Percentiles rank a stretch among this genome's conserved stretches.
phyloP scores from a whole-genome alignment of 2,888 invertebrate species.

The Pristionchus arcanus region DNA sequence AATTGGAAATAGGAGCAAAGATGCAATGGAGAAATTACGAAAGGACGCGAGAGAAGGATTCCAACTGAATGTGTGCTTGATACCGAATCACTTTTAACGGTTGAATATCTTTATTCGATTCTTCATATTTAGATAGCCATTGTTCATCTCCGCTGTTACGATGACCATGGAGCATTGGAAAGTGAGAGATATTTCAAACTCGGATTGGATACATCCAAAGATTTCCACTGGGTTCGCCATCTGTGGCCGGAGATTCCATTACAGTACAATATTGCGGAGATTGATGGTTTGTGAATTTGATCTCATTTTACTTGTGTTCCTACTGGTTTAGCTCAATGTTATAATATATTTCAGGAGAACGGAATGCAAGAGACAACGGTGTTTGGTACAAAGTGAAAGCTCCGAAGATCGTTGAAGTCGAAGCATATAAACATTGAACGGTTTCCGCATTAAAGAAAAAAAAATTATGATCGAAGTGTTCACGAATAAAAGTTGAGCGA shows the following conservation, averaged over 20 bases:
- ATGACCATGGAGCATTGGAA: not conserved
- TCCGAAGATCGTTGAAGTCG: not conserved
- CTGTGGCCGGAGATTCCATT: not conserved
- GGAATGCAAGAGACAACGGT: not conserved
- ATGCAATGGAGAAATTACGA: not conserved
- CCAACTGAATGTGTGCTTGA: not conserved
- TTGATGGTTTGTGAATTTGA: not conserved
- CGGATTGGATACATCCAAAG: not conserved
- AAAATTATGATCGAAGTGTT: too few relatives aligned
- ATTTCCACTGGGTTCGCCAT: conserved; percentile 7
- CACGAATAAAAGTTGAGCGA: too few relatives aligned
- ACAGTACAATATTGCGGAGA: not conserved
- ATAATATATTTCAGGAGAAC: not conserved
- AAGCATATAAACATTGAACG: not conserved
- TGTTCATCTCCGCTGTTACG: not conserved
- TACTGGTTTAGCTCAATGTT: too few relatives aligned
- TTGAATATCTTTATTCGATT: too few relatives aligned
- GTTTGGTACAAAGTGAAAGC: not conserved
- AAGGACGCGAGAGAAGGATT: not conserved
- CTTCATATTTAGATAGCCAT: not conserved
- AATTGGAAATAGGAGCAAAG: not conserved
- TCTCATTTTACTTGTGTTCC: too few relatives aligned
- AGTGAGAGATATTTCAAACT: conserved; percentile 7
- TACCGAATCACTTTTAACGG: not conserved
- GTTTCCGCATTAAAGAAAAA: too few relatives aligned